Evolutionary conservation across 2,113 vertebrate species (phyloP), one percentile per base, ranked within the genome.

Genomic region (Zosterops borbonicus): DNA sequence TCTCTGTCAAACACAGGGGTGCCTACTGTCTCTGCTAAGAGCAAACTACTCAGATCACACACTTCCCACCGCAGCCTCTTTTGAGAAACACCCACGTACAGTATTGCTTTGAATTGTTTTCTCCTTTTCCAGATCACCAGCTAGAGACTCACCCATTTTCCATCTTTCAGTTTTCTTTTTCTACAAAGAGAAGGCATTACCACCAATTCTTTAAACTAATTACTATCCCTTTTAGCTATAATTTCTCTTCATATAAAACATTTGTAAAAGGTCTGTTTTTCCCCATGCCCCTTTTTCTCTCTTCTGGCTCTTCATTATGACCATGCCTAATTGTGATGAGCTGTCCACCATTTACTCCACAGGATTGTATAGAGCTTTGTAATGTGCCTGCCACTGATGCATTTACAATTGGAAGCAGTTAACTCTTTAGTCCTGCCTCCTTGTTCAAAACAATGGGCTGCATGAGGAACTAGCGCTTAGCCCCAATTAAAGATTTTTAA

Each of bases 341-440:
- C 95, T 94, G 94, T 94, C 96, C 95, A 93, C 94, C 95, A 96
- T 95, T 96, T 95, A 97, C 73, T 96, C 92, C n/a, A 56, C 90
- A 62, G 90, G 88, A 90, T 73, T 96, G 90, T 96, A 96, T 94
- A 93, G 94, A 78, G 92, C 94, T 97, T 97, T 95, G 68, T 97
- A 90, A 92, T 37, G 94, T 39, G 94, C 56, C 93, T 92, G 89
- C 85, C 83, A 68, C 92, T 92, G 95, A 93, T 90, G 92, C 92
- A 94, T 90, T 92, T 94, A 93, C 90, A 94, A 97, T 96, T 96
- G 93, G 94, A 93, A 95, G 95, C 96, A 95, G 93, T 97, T 97
- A 97, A 96, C 96, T 96, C 96, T 89, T 96, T 73, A 95, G 94
- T 94, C 71, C 62, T 50, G 39, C 90, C 94, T 92, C 92, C 93